Conservation (phyloP, 2,113 vertebrate genomes). For the Henicopernis longicauda region DNA sequence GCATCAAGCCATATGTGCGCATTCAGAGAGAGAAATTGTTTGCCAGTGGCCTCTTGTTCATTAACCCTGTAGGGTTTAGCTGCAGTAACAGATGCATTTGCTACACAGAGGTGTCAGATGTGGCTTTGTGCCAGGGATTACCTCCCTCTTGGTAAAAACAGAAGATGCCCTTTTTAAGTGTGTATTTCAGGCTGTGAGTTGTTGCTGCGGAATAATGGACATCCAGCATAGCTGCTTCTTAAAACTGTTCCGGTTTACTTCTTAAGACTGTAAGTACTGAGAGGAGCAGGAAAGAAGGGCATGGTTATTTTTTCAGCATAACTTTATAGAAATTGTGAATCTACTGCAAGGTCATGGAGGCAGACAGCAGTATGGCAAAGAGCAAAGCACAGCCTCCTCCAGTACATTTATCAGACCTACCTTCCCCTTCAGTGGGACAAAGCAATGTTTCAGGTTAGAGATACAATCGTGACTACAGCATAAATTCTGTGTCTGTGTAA, state of each 20-base stretch:
- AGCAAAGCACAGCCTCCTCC: not conserved
- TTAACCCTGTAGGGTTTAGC: not conserved
- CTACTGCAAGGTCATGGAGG: not conserved
- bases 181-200: not conserved
- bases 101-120: not conserved
- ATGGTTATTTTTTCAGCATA: not conserved
- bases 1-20: not conserved
- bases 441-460: constrained; percentile 1
- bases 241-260: not conserved
- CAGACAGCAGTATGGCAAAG: not conserved
- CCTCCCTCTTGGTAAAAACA: not conserved
- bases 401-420: not conserved
- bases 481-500: not conserved
- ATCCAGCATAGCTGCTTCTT: not conserved
- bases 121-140: not conserved
- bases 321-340: not conserved
- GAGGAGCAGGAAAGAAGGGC: not conserved
- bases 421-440: not conserved
- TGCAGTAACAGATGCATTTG: constrained; percentile 8
- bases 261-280: not conserved
- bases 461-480: not conserved
- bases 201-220: not conserved
- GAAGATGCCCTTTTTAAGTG: not conserved
- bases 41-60: not conserved
- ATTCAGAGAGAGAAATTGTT: not conserved